Percentiles rank a stretch among this genome's conserved stretches.
phyloP scores from a whole-genome alignment of 2,113 vertebrate genomes.

The Poeciliopsis retropinna region DNA sequence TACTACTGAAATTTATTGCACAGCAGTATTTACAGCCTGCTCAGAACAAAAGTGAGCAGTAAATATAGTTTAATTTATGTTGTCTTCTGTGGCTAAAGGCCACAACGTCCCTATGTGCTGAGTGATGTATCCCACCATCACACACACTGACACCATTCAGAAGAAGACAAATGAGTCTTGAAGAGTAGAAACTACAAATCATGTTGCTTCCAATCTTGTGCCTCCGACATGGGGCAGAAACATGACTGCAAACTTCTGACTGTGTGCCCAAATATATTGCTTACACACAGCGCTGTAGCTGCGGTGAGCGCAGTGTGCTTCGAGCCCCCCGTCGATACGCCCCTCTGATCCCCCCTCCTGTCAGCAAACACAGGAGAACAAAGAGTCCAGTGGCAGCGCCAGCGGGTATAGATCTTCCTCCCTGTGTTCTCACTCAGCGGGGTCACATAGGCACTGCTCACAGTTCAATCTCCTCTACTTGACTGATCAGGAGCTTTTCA shows the following conservation, averaged over 20 bases:
- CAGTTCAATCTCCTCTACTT: slow-evolving; percentile 68
- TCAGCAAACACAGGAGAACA: slow-evolving; percentile 73
- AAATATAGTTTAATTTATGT: slow-evolving; percentile 19
- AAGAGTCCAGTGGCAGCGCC: slow-evolving; percentile 69
- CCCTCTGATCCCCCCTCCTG: slow-evolving; percentile 52
- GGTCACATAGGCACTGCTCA: slow-evolving; percentile 70
- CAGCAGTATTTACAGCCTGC: background rate
- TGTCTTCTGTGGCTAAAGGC: slow-evolving; percentile 40
- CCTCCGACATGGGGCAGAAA: background rate
- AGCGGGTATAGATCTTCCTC: slow-evolving; percentile 73
- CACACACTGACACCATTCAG: slow-evolving; percentile 7
- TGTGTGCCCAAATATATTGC: slow-evolving; percentile 24
- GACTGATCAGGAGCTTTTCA: slow-evolving; percentile 61
- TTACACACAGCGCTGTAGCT: slow-evolving; percentile 42
- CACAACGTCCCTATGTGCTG: slow-evolving; percentile 22
- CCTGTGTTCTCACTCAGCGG: slow-evolving; percentile 65
- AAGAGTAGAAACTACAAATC: slow-evolving; percentile 7
- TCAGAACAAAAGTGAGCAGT: slow-evolving; percentile 26
- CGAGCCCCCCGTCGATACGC: slow-evolving; percentile 59
- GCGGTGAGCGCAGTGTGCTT: slow-evolving; percentile 60
- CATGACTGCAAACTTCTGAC: background rate
- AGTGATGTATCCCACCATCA: slow-evolving; percentile 46
- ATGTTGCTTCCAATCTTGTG: slow-evolving; percentile 4
- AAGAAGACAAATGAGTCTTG: slow-evolving; percentile 39
- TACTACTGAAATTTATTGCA: background rate